Evolutionary conservation across 2,888 invertebrate species (phyloP).

Genomic region (Cheilosia scutellata): DNA sequence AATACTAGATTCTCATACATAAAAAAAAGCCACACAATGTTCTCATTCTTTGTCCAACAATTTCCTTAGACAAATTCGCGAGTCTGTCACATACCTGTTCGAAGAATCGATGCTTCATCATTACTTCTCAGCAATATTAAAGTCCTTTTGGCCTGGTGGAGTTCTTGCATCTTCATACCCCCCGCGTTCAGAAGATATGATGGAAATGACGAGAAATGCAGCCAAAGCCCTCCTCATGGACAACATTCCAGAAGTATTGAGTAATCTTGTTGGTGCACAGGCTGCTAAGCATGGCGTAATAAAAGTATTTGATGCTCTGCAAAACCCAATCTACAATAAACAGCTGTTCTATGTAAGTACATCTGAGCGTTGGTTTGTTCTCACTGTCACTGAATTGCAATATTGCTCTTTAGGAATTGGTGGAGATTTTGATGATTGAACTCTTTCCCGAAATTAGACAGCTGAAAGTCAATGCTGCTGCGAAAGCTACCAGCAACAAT

Average conservation of each 20-base stretch:
- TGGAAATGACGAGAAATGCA: constrained; percentile 88
- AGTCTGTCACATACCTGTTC: constrained; percentile 93
- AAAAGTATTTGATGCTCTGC: constrained; percentile 94
- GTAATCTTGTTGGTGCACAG: constrained; percentile 93
- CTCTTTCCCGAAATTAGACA: constrained; percentile 89
- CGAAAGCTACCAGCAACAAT: constrained; percentile 38
- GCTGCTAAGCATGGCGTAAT: constrained; percentile 93
- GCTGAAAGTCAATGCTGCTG: constrained; percentile 80
- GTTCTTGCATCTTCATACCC: constrained; percentile 86
- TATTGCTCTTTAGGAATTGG: constrained; percentile 86
- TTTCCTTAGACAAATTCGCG: constrained; percentile 90
- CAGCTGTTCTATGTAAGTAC: constrained; percentile 94
- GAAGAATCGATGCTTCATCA: constrained; percentile 96
- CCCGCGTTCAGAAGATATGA: constrained; percentile 87
- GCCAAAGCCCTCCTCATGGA: constrained; percentile 87
- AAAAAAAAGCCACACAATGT: neutral
- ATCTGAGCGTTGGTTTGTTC: neutral
- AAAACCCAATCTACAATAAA: constrained; percentile 94
- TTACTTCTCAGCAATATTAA: constrained; percentile 92
- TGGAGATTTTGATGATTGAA: constrained; percentile 88
- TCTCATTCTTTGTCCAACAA: neutral
- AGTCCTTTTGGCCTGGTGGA: constrained; percentile 96
- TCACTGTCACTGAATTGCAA: constrained; percentile 42
- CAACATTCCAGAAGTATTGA: constrained; percentile 91
- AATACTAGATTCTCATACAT: neutral